phyloP scores from a whole-genome alignment of 1,140 invertebrate genomes.

The Pogonognathellus flavescens region DNA sequence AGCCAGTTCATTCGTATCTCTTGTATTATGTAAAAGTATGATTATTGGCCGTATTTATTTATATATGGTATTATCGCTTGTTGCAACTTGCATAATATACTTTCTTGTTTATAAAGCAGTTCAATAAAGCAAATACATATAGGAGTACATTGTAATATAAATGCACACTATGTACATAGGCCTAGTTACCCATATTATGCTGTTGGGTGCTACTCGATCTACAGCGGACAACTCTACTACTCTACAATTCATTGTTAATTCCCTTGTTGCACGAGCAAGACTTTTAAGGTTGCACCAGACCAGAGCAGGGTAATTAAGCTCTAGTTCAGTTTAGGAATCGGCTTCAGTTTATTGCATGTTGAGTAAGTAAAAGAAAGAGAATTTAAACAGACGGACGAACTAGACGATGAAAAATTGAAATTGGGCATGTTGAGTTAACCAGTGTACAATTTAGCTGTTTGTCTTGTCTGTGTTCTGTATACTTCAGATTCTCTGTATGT shows the following conservation, averaged over 20 bases:
- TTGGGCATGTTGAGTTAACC: neutral
- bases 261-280: constrained; percentile 42
- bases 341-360: constrained; percentile 35
- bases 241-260: constrained; percentile 8
- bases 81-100: no score
- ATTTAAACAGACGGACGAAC: neutral
- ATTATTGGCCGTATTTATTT: no score
- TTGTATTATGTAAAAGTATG: no score
- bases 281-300: constrained; percentile 11
- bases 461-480: neutral
- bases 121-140: no score
- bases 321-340: constrained; percentile 25
- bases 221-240: neutral
- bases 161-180: no score
- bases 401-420: constrained; percentile 22
- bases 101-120: no score
- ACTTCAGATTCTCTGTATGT: neutral
- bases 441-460: neutral
- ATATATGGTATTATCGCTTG: no score
- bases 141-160: no score
- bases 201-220: neutral
- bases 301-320: constrained; percentile 10
- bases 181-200: constrained; percentile 6
- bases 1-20: no score
- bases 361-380: constrained; percentile 30